phyloP scores from a whole-genome alignment of 2,888 invertebrate species.

The Drosophila differens region DNA sequence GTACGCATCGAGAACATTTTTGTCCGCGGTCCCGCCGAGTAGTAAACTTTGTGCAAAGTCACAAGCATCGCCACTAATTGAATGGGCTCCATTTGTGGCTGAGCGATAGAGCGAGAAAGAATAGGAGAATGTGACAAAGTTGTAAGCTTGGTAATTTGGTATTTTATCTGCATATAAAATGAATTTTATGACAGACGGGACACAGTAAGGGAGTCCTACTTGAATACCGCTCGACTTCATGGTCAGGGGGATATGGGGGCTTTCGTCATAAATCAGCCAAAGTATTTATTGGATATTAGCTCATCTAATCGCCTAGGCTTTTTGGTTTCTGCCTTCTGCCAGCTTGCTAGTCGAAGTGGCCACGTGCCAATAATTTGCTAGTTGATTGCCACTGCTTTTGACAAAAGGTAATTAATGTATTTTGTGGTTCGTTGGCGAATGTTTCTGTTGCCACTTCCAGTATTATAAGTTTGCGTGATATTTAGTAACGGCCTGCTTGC shows the following conservation, averaged over 20 bases:
- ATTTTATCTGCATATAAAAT: conserved; percentile 40
- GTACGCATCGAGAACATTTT: neutral
- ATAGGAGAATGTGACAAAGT: neutral
- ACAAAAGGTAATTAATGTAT: conserved; percentile 56
- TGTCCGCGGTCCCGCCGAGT: too few relatives aligned
- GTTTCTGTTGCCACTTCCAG: neutral
- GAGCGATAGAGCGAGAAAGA: neutral
- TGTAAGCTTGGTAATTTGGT: conserved; percentile 20
- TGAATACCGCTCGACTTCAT: neutral
- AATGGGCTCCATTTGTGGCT: conserved; percentile 17
- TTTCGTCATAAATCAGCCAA: conserved; percentile 40
- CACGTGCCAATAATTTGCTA: conserved; percentile 47
- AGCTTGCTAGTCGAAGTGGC: neutral
- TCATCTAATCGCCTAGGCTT: conserved; percentile 29
- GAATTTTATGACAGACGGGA: conserved; percentile 35
- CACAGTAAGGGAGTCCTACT: conserved; percentile 5
- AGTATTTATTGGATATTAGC: conserved; percentile 51
- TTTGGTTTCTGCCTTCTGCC: neutral
- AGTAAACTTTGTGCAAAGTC: conserved; percentile 8
- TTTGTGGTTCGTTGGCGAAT: conserved; percentile 34
- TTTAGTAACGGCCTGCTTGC: neutral
- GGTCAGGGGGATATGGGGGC: neutral
- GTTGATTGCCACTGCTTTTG: conserved; percentile 49
- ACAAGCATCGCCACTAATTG: conserved; percentile 28
- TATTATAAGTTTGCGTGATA: neutral